Conservation (phyloP, 2,888 invertebrate genomes). For the Nemotelus pantherinus region DNA sequence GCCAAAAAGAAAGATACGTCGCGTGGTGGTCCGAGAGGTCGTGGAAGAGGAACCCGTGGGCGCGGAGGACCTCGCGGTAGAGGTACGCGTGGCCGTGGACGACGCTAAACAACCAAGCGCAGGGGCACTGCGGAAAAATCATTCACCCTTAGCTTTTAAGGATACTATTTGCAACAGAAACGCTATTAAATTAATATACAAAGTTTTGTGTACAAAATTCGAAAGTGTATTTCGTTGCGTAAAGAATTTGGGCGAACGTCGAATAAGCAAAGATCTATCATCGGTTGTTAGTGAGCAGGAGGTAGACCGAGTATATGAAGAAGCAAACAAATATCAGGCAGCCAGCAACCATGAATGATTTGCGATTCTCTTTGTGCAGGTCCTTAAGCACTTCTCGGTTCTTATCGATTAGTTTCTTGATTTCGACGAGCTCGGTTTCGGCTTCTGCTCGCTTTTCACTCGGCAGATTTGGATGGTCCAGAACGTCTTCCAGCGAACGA, state of each 20-base stretch:
- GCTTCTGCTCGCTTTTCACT: slow-evolving; percentile 15
- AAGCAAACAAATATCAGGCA: slow-evolving; percentile 37
- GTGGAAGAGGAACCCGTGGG: slow-evolving; percentile 75
- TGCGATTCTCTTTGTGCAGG: slow-evolving; percentile 39
- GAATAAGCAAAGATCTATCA: neutral
- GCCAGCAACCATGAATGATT: slow-evolving; percentile 31
- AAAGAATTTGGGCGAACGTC: too few species aligned
- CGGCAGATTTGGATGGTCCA: slow-evolving; percentile 30
- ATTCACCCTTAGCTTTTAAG: slow-evolving; percentile 18
- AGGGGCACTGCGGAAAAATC: too few species aligned
- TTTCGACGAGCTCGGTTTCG: slow-evolving; percentile 36
- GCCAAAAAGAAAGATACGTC: slow-evolving; percentile 88
- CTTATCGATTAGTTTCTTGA: slow-evolving; percentile 36
- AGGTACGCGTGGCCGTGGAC: slow-evolving; percentile 59
- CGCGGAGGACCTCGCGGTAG: slow-evolving; percentile 57
- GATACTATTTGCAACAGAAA: neutral
- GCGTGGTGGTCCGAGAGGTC: slow-evolving; percentile 76
- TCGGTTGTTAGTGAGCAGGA: slow-evolving; percentile 11
- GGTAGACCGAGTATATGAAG: slow-evolving; percentile 33
- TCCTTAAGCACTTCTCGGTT: slow-evolving; percentile 28
- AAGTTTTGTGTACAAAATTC: slow-evolving; percentile 7
- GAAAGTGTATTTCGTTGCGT: too few species aligned
- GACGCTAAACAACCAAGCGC: slow-evolving; percentile 53
- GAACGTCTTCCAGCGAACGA: slow-evolving; percentile 25
- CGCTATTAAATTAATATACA: slow-evolving; percentile 15